Evolutionary conservation across 2,113 vertebrate genomes (phyloP), one percentile per base, ranked within the genome.

Genomic region (Panthera tigris): DNA sequence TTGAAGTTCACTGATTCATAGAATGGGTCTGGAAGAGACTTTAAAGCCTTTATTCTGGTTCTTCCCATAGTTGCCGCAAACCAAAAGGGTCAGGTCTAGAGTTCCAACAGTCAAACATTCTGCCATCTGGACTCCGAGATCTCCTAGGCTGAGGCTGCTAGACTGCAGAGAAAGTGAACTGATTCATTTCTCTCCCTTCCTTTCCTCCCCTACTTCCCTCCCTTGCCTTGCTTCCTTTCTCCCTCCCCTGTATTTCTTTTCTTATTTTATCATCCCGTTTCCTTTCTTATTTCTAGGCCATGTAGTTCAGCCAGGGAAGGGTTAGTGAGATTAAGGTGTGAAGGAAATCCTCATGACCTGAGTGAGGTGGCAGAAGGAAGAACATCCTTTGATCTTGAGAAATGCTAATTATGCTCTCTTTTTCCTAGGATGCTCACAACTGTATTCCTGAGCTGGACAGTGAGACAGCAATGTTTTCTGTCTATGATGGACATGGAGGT

Each of bases 401-500:
- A 71, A 79, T 94, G 39, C 68, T 88, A 78, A 45, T 55, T 94
- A 86, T 57, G 15, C 74, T 90, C 39, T 88, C 97, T 96, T 97
- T 97, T 96, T 99, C 98, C 65, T 99, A 99, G 99, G 99, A 99
- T 98, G 99, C 99, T n/a, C 99, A 99, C 98, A 99, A 99, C 98
- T 99, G 99, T 98, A 99, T 99, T 91, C 99, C 99, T 1, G 99
- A 99, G 90, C 98, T 99, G 98, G 99, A 99, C 97, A 99, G 99
- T 8, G 99, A 99, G 61, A 99, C 99, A 0, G 99, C 99, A 68
- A 99, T 99, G 99, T 99, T 99, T 99, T 99, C 99, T 0, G 99
- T 99, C 92, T 99, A 99, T 97, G 99, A 99, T 97, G 99, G 99
- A 96, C 99, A 99, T 16, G 99, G 99, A 99, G 99, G 99, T 99